Base-by-base conservation (phyloP, 2,888 invertebrate genomes). In the Caenorhabditis sp. region DNA sequence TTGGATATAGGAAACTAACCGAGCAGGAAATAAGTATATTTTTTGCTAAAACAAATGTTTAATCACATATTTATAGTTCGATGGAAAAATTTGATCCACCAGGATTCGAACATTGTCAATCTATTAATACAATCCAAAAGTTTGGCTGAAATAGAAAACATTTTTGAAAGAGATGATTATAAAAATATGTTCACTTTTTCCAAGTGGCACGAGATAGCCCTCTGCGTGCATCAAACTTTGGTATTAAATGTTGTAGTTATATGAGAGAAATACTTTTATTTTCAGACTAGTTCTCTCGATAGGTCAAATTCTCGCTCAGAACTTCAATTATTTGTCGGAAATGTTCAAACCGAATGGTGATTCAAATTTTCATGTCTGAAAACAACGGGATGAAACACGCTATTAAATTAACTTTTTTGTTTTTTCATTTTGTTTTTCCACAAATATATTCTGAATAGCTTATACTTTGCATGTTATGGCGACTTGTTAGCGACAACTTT, bases 11-110 rank as follows among this genome's bases (percentile, higher is more conserved):
- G 48, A 85, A 84, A 48, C 61, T 88, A 9, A 88, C 88, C 0
- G 88, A 88, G 58, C 88, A 88, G 58, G 88, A 88, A 73, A 83
- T 87, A 74, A 82, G 87, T 86, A 26, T 13, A 72, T 71, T 11
- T 17, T 41, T 17, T 22, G 20, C 24, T n/a, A 46, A 35, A 5
- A 27, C 3, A 46, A 15, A 61, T 5, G 11, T 43, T 37, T 26
- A 27, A 9, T 50, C 32, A 50, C n/a, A 48, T n/a, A 22, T 13
- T 70, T 80, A 15, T 66, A 83, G 83, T 80, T 20, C 65, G 84
- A 37, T 84, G 84, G 84, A 70, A 80, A 30, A 71, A 77, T 2
- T 39, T 84, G 0, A 80, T 84, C 15, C 58, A 55, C 9, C 41
- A 77, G 22, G 82, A 84, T 43, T 17, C 26, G 13, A 24, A 62